Evolutionary conservation across 2,113 vertebrate genomes (phyloP), one percentile per base, ranked within the genome.

Genomic region (Etheostoma spectabile): DNA sequence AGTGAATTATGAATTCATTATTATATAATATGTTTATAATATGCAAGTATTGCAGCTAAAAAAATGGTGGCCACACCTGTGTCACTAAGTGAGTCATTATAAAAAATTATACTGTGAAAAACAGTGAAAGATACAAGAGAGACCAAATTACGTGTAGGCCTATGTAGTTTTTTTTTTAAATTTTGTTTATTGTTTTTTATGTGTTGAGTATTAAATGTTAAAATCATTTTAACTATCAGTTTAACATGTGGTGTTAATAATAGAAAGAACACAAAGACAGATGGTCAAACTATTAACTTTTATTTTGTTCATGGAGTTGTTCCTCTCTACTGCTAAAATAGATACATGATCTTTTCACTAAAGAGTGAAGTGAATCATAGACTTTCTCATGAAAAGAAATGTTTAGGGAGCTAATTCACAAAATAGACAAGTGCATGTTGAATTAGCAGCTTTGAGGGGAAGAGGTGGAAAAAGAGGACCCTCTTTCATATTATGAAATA

Each of bases 251-350:
- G 8, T 68, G 22, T 60, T 24, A 38, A 33, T 77, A 11, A 74
- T 6, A 82, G 22, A 8, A n/a, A 69, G 1, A 21, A 82, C 56
- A 73, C 75, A 66, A 22, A 55, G 24, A 49, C 57, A 62, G 27
- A 42, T 64, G 71, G 67, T 42, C 10, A 90, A 84, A 85, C 85
- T 61, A 74, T 46, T 21, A 21, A 60, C 16, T 68, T 92, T 89
- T 91, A 91, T 89, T 92, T n/a, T 72, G 30, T 51, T 68, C 35
- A 22, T 57, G 22, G n/a, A 76, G 19, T 48, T 19, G 7, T 76
- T 78, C 51, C 6, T 76, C 59, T 57, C 16, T 46, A 57, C 24
- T 64, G 74, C 55, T n/a, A 83, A 35, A 85, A 49, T 46, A 66
- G 21, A 85, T 4, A 61, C 3, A 16, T 45, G 2, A 53, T 65